Percentiles rank a stretch among this genome's conserved stretches.
These are phyloP conservation scores for Channa striata DNA, from an alignment of 2,797 vertebrate species.

Conservation along the genomic window DNA sequence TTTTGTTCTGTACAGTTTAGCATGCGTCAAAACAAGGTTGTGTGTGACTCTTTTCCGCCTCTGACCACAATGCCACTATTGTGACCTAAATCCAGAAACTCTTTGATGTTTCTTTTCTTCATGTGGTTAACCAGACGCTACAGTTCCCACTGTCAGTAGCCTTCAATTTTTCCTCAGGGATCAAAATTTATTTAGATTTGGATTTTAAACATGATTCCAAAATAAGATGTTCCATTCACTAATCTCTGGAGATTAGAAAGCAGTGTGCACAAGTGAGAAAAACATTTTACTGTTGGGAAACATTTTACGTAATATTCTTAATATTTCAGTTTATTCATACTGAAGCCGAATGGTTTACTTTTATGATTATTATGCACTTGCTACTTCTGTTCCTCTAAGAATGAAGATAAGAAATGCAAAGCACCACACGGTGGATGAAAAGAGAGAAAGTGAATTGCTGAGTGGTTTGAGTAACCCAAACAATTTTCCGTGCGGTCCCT, in stretches of 20 bases:
- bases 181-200: conserved; percentile 47
- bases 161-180: conserved; percentile 2
- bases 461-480: conserved; percentile 9
- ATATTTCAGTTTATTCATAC: conserved; percentile 9
- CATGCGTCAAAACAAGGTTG: background rate
- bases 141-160: background rate
- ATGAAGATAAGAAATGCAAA: conserved; percentile 60
- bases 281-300: conserved; percentile 10
- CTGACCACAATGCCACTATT: background rate
- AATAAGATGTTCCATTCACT: conserved; percentile 41
- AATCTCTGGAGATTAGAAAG: conserved; percentile 50
- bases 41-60: background rate
- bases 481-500: conserved; percentile 2
- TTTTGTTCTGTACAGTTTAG: background rate
- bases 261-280: conserved; percentile 1
- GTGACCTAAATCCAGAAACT: background rate
- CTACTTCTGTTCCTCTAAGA: conserved; percentile 13
- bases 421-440: conserved; percentile 14
- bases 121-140: background rate
- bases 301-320: conserved; percentile 16
- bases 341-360: background rate
- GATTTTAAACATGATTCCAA: conserved; percentile 46
- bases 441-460: background rate
- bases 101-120: background rate
- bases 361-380: conserved; percentile 7